Base-by-base conservation (phyloP, 2,888 invertebrate genomes). In the Cheilosia scutellata region DNA sequence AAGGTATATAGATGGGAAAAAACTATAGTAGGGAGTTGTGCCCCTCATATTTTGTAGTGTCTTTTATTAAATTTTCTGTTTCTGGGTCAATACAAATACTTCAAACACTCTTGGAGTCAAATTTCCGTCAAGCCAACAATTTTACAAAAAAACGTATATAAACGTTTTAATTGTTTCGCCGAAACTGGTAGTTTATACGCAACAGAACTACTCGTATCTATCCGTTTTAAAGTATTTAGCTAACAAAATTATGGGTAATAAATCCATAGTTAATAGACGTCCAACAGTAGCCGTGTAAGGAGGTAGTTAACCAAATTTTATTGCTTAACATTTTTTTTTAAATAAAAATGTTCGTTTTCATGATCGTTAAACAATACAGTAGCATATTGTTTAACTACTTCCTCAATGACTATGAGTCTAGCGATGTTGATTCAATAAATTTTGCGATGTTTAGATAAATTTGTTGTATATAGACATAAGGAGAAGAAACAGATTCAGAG, bases 221-320 rank as follows among this genome's bases (percentile, higher is more conserved):
- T 11, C 25, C 9, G 9, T 20, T 25, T 20, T 4, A 11, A 9
- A 51, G 11, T 29, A 16, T 27, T 27, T 25, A 5, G 5, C 4
- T 13, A 11, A 51, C 51, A 27, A 11, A 51, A 29, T 51, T 51
- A 51, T 49, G 65, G 49, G 65, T 57, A 75, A 58, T 75, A 66
- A 20, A 58, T 75, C 65, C 58, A 66, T 75, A 75, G 75, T 58
- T 75, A 65, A 66, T 66, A 66, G 66, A 75, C 44, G 33, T 27
- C 31, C 20, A 66, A 40, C 57, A 47, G 66, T 57, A 58, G 16
- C 58, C n/a, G 27, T 55, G 25, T 63, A 20, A 65, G 47, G 5
- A 6, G 27, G 47, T 7, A 47, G 51, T 74, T 31, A 47, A 65
- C 27, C 6, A 5, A 16, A 44, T 9, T 58, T 70, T 44, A 74